These are phyloP conservation scores for Arctocebus calabarensis DNA, from an alignment of 2,797 vertebrate genomes.

Conservation along the genomic window DNA sequence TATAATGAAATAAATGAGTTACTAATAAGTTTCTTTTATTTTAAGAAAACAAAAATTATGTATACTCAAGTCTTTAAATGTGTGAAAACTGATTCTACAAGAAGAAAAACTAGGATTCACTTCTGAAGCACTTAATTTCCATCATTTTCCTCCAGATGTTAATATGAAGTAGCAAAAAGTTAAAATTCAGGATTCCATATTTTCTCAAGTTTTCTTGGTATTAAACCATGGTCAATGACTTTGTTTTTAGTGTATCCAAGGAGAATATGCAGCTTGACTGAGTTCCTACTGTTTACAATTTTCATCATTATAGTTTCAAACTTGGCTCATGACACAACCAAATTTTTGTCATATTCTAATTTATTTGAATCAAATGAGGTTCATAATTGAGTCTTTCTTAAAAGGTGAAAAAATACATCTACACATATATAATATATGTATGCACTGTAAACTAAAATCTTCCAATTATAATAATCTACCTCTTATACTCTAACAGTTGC, in stretches of 20 bases:
- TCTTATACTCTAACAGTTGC: neutral
- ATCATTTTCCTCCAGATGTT: neutral
- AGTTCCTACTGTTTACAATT: neutral
- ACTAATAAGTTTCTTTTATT: too few relatives aligned
- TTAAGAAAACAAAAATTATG: constrained; percentile 20
- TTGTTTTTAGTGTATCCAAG: neutral
- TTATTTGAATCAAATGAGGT: neutral
- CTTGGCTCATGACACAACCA: neutral
- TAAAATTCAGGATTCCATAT: neutral
- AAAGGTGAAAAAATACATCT: neutral
- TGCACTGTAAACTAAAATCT: neutral
- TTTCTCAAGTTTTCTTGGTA: constrained; percentile 22
- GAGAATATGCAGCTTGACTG: neutral
- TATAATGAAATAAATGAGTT: neutral
- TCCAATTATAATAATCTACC: neutral
- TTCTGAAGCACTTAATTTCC: neutral
- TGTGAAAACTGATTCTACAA: neutral
- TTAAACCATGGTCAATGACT: neutral
- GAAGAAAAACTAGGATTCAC: neutral
- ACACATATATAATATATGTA: neutral
- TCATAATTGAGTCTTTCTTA: neutral
- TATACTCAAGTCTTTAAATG: constrained; percentile 3
- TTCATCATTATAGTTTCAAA: constrained; percentile 41
- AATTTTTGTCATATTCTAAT: constrained; percentile 22
- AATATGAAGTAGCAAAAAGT: neutral